Percentiles rank a stretch among this genome's conserved stretches.
Conservation (phyloP, 2,888 invertebrate species). For the Adelognathus sp. region DNA sequence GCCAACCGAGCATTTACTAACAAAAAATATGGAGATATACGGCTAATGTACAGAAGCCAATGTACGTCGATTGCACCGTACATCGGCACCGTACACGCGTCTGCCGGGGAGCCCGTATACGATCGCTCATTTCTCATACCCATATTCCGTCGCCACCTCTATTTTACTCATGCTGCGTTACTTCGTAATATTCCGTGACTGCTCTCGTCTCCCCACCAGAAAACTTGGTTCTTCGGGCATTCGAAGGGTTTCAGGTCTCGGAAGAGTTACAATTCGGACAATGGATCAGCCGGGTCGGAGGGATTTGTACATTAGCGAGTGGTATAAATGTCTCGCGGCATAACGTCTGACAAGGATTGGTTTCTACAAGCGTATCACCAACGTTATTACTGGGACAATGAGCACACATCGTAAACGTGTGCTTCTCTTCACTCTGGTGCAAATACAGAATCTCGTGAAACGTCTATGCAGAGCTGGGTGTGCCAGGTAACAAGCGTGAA, state of each 20-base stretch:
- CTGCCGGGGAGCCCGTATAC: no score
- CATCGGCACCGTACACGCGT: no score
- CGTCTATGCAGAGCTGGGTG: conserved; percentile 53
- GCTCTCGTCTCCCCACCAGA: no score
- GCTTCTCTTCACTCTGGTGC: conserved; percentile 34
- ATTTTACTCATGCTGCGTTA: no score
- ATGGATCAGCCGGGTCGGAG: neutral
- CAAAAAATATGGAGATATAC: no score
- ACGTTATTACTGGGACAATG: conserved; percentile 38
- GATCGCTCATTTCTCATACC: no score
- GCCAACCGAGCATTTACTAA: no score
- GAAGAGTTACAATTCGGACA: neutral
- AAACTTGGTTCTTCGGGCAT: no score
- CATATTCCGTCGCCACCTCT: no score
- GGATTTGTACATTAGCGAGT: neutral
- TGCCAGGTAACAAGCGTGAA: conserved; percentile 57
- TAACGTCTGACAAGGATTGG: neutral
- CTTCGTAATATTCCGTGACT: no score
- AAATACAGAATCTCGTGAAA: conserved; percentile 49
- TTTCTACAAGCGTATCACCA: conserved; percentile 30
- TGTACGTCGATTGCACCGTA: no score
- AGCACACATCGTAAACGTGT: conserved; percentile 37
- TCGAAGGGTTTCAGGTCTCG: neutral
- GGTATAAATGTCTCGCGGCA: neutral
- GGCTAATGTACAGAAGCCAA: no score